Conservation (phyloP, 2,888 invertebrate genomes). For the Mactromeris polynyma region DNA sequence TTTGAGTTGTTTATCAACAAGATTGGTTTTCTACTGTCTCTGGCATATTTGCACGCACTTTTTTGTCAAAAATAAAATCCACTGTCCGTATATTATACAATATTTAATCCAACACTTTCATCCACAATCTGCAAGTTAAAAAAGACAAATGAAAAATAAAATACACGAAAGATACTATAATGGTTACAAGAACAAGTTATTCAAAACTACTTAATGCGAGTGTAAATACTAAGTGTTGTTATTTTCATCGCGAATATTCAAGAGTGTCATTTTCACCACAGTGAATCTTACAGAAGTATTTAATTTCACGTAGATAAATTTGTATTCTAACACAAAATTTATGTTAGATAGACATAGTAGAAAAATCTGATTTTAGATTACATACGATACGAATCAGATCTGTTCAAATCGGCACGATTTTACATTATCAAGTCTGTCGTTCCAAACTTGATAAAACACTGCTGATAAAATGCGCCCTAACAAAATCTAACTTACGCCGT, state of each 20-base stretch:
- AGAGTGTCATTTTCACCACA: background rate
- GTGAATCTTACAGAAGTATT: background rate
- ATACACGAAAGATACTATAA: background rate
- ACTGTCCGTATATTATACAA: background rate
- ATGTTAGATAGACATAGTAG: constrained; percentile 2
- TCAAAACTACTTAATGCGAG: background rate
- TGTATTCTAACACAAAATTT: constrained; percentile 21
- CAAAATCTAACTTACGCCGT: constrained; percentile 43
- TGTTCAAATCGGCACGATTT: constrained; percentile 33
- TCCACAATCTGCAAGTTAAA: background rate
- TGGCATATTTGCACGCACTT: background rate
- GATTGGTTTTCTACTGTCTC: background rate
- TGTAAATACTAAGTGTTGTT: background rate
- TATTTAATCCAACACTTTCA: background rate
- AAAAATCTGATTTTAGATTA: constrained; percentile 34
- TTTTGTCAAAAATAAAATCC: background rate
- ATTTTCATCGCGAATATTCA: constrained; percentile 7
- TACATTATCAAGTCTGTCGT: constrained; percentile 29
- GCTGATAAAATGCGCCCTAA: constrained; percentile 37
- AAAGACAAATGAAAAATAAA: background rate
- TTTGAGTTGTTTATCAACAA: background rate
- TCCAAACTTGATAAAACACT: constrained; percentile 42
- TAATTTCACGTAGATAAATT: background rate
- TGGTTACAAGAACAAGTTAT: background rate
- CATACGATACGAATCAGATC: constrained; percentile 32